Conservation (phyloP, 1,140 invertebrate species). For the Andrena cerasifolii region DNA sequence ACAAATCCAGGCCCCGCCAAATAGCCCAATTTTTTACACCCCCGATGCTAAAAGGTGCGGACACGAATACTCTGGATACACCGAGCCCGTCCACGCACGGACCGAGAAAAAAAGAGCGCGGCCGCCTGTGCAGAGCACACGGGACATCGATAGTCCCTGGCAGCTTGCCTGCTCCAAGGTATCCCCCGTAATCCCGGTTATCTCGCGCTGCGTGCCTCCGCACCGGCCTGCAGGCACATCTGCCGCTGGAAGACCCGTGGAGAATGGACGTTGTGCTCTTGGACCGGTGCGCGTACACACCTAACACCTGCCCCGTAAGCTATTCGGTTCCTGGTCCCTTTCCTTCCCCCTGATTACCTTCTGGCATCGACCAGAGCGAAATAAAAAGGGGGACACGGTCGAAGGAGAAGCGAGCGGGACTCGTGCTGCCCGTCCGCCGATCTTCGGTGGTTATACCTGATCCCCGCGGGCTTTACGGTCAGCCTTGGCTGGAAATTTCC, state of each 20-base stretch:
- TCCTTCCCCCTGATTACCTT: constrained; percentile 31
- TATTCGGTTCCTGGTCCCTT: constrained; percentile 27
- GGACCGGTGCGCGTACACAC: constrained; percentile 27
- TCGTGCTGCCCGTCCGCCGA: constrained; percentile 51
- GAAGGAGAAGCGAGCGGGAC: constrained; percentile 32
- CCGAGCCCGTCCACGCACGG: neutral
- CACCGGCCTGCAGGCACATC: constrained; percentile 56
- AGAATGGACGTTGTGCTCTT: constrained; percentile 43
- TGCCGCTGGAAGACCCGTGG: constrained; percentile 37
- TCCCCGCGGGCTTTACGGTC: constrained; percentile 8
- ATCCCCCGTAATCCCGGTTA: constrained; percentile 59
- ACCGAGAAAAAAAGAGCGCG: neutral
- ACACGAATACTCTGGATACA: too few relatives aligned
- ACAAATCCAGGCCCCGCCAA: too few relatives aligned
- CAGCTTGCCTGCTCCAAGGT: constrained; percentile 41
- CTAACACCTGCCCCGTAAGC: constrained; percentile 57
- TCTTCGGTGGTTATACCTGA: constrained; percentile 32
- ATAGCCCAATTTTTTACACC: too few relatives aligned
- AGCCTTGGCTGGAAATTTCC: constrained; percentile 24
- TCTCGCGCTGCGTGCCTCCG: constrained; percentile 49
- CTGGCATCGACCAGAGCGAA: neutral
- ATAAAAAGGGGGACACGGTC: neutral
- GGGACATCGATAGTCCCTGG: constrained; percentile 25
- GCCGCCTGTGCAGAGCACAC: neutral
- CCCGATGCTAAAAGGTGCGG: too few relatives aligned